Evolutionary conservation across 2,797 vertebrate species (phyloP).

Genomic region (Lycodopsis pacificus): DNA sequence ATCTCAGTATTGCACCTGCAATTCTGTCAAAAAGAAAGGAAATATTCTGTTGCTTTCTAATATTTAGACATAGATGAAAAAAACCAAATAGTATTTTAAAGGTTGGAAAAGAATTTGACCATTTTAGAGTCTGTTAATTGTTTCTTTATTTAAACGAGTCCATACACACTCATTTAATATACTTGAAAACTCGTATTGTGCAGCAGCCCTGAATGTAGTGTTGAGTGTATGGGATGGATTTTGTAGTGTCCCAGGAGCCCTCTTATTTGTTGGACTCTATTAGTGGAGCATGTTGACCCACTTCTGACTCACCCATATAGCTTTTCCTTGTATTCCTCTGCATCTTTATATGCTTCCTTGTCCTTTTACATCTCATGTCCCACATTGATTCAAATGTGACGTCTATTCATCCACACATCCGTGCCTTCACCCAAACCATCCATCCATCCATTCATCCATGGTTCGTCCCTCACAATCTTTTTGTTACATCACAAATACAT

Average conservation of each 20-base stretch:
- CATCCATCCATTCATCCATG: constrained; percentile 9
- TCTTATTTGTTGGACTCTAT: constrained; percentile 46
- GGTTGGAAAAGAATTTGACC: background rate
- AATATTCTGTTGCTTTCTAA: background rate
- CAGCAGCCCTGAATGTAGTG: constrained; percentile 18
- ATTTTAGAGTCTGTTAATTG: background rate
- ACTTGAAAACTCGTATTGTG: constrained; percentile 3
- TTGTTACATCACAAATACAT: background rate
- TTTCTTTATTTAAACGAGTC: background rate
- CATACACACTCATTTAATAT: constrained; percentile 25
- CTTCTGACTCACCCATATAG: constrained; percentile 41
- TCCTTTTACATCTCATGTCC: constrained; percentile 22
- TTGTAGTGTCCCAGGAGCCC: constrained; percentile 31
- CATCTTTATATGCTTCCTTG: constrained; percentile 12
- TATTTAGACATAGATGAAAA: background rate
- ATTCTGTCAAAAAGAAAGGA: background rate
- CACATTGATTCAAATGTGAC: constrained; percentile 13
- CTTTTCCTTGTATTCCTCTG: constrained; percentile 21
- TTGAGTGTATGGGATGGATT: constrained; percentile 25
- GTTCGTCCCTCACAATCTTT: constrained; percentile 17
- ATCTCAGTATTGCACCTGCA: background rate
- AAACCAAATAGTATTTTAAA: background rate
- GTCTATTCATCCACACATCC: constrained; percentile 16
- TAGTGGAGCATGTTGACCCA: constrained; percentile 58
- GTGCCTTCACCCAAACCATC: constrained; percentile 9